These are phyloP conservation scores for Latrodectus hesperus DNA, from an alignment of 2,888 invertebrate species.

Conservation along the genomic window DNA sequence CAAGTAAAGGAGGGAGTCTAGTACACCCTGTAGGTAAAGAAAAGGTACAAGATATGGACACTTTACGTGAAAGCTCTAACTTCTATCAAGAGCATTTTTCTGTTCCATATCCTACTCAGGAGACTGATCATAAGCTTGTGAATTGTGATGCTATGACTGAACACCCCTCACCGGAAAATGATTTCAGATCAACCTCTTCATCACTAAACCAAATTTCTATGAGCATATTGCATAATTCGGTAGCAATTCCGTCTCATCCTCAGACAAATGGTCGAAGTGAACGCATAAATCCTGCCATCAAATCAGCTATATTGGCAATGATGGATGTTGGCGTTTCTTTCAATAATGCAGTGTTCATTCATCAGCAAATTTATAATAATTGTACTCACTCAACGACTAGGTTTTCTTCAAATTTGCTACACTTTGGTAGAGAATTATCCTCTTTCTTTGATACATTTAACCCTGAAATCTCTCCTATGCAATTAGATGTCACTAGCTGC, in stretches of 20 bases:
- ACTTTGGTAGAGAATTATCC: constrained; percentile 11
- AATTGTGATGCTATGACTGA: too few relatives aligned
- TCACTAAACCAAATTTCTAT: too few relatives aligned
- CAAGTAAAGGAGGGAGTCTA: neutral
- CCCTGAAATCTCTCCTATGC: neutral
- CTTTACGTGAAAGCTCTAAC: neutral
- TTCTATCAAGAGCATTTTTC: neutral
- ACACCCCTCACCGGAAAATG: too few relatives aligned
- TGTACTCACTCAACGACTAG: neutral
- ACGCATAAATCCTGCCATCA: neutral
- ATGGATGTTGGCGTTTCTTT: neutral
- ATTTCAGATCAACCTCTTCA: too few relatives aligned
- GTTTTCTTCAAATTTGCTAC: neutral
- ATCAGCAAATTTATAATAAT: constrained; percentile 7
- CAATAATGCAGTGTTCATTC: neutral
- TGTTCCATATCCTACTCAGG: too few relatives aligned
- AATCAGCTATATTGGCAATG: neutral
- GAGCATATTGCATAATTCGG: too few relatives aligned
- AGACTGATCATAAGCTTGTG: too few relatives aligned
- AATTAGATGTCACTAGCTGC: neutral
- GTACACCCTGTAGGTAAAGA: neutral
- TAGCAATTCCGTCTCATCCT: neutral
- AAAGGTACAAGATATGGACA: neutral
- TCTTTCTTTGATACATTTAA: constrained; percentile 12
- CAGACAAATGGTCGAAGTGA: neutral